These are phyloP conservation scores for Patiria miniata DNA, from an alignment of 35 echinoderm and acorn worm species.

Conservation along the genomic window DNA sequence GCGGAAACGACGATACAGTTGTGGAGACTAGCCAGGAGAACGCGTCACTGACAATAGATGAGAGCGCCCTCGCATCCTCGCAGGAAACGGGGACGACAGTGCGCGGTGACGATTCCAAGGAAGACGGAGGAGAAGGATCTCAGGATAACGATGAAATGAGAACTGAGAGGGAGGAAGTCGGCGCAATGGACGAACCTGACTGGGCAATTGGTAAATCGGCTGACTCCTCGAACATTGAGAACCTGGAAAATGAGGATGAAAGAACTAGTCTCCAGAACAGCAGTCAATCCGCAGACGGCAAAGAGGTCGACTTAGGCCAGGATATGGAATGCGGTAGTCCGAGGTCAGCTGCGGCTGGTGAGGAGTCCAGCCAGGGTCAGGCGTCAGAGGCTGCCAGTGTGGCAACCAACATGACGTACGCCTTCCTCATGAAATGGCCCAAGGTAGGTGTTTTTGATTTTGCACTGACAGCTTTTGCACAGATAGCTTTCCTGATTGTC, in stretches of 20 bases:
- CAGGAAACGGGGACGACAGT: neutral
- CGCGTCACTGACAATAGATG: neutral
- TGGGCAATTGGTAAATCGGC: neutral
- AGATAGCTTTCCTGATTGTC: too few relatives aligned
- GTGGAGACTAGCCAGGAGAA: neutral
- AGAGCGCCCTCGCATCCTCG: neutral
- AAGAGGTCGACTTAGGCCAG: neutral
- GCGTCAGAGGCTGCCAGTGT: neutral
- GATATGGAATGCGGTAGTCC: neutral
- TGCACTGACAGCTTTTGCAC: too few relatives aligned
- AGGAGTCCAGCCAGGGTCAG: neutral
- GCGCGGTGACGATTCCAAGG: neutral
- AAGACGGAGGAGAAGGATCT: neutral
- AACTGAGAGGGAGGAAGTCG: conserved; percentile 24
- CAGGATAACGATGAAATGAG: neutral
- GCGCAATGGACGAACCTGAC: conserved; percentile 16
- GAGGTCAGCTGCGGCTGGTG: neutral
- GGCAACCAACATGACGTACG: neutral
- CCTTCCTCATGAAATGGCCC: conserved; percentile 14
- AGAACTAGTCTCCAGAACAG: conserved; percentile 14
- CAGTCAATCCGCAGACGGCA: neutral
- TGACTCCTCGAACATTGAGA: too few relatives aligned
- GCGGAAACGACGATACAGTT: conserved; percentile 2
- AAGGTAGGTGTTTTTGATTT: neutral
- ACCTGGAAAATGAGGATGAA: neutral